phyloP scores from a whole-genome alignment of 2,888 invertebrate genomes.

The Tipula lateralis region DNA sequence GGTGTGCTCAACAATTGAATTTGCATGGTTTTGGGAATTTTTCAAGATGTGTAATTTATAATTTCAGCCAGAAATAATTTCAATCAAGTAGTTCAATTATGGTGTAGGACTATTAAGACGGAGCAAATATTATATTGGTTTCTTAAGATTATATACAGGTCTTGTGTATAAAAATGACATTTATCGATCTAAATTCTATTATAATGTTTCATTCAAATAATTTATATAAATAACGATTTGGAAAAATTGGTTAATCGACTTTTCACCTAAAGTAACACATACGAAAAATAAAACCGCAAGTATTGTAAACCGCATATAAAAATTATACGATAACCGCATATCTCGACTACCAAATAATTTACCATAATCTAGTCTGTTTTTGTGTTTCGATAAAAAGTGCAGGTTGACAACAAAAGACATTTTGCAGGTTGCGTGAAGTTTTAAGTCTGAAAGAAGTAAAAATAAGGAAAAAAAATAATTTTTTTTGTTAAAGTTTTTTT shows the following conservation, averaged over 20 bases:
- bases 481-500: constrained; percentile 27
- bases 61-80: no score
- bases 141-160: no score
- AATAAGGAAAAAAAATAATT: not conserved
- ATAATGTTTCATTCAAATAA: not conserved
- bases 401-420: constrained; percentile 33
- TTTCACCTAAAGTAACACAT: not conserved
- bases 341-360: not conserved
- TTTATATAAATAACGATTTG: not conserved
- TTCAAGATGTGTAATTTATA: no score
- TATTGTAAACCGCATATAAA: not conserved
- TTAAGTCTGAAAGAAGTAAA: not conserved
- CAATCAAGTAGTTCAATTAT: no score
- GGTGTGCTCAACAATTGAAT: no score
- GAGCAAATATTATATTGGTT: no score
- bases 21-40: no score
- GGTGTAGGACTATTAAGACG: no score
- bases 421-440: constrained; percentile 35
- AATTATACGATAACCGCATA: constrained; percentile 12
- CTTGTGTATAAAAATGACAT: no score
- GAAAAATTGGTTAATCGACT: not conserved
- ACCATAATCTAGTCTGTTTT: not conserved
- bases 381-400: not conserved
- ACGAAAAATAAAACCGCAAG: not conserved
- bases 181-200: not conserved